Evolutionary conservation across 2,113 vertebrate genomes (phyloP).

Genomic region (Pogonocichla stellata): DNA sequence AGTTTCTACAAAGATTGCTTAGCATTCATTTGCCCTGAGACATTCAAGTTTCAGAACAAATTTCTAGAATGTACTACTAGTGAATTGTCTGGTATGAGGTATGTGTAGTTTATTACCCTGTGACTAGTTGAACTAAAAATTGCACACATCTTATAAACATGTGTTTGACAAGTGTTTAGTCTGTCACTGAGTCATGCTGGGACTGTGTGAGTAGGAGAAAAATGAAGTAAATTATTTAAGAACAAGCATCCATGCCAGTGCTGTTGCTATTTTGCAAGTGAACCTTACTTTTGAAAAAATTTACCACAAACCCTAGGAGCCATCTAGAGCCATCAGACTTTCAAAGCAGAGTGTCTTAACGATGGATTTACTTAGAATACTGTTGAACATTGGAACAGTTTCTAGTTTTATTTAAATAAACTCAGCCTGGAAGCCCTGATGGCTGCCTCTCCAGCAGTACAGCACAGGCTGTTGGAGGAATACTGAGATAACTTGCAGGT

Average conservation of each 20-base stretch:
- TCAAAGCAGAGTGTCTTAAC: neutral
- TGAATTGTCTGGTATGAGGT: neutral
- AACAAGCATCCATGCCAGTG: neutral
- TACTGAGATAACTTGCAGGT: neutral
- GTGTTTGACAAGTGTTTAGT: neutral
- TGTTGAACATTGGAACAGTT: neutral
- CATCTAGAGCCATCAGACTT: neutral
- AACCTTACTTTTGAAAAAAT: neutral
- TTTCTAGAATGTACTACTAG: neutral
- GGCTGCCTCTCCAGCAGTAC: neutral
- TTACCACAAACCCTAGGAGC: neutral
- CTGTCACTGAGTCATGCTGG: neutral
- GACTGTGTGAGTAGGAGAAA: neutral
- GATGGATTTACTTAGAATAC: neutral
- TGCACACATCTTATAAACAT: neutral
- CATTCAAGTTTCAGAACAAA: neutral
- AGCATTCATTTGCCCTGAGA: neutral
- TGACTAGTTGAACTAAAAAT: neutral
- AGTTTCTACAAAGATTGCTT: neutral
- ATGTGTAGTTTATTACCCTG: neutral
- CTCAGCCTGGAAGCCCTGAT: neutral
- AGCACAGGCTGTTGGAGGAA: neutral
- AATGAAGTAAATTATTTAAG: neutral
- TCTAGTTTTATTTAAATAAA: neutral
- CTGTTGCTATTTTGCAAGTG: neutral